phyloP scores from a whole-genome alignment of 2,888 invertebrate species.

The Junonia oenone region DNA sequence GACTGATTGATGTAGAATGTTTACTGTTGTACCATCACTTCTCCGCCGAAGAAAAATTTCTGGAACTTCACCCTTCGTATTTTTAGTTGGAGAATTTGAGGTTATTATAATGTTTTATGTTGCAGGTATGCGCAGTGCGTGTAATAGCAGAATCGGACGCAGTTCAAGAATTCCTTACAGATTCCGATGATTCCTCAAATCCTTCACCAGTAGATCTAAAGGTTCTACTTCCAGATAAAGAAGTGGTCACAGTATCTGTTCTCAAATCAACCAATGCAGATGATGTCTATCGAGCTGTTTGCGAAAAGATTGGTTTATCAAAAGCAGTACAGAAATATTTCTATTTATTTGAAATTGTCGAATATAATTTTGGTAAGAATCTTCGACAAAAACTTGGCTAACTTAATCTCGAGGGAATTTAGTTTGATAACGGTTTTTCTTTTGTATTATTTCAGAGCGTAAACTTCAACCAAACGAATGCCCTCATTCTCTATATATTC shows the following conservation, averaged over 20 bases:
- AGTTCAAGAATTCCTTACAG: slow-evolving; percentile 98
- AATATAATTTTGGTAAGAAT: slow-evolving; percentile 94
- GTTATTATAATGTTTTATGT: not conserved
- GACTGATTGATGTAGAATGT: no score
- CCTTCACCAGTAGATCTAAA: slow-evolving; percentile 88
- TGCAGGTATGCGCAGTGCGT: slow-evolving; percentile 93
- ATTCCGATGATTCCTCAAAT: slow-evolving; percentile 90
- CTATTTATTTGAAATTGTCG: slow-evolving; percentile 97
- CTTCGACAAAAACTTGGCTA: not conserved
- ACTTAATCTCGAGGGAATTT: not conserved
- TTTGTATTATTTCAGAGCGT: slow-evolving; percentile 88
- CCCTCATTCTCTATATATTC: slow-evolving; percentile 98
- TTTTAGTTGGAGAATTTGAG: no score
- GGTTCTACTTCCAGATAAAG: slow-evolving; percentile 92
- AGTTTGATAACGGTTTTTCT: no score
- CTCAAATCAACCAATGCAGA: slow-evolving; percentile 93
- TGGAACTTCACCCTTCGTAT: no score
- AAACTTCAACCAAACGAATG: slow-evolving; percentile 96
- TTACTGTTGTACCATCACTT: no score
- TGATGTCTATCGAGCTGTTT: slow-evolving; percentile 92
- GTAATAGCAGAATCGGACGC: slow-evolving; percentile 98
- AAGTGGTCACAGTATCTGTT: slow-evolving; percentile 92
- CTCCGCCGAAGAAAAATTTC: no score
- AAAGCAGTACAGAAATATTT: slow-evolving; percentile 92
- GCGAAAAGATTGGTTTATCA: slow-evolving; percentile 90